Conservation (phyloP, 2,888 invertebrate species). For the Meandrusa payeni region DNA sequence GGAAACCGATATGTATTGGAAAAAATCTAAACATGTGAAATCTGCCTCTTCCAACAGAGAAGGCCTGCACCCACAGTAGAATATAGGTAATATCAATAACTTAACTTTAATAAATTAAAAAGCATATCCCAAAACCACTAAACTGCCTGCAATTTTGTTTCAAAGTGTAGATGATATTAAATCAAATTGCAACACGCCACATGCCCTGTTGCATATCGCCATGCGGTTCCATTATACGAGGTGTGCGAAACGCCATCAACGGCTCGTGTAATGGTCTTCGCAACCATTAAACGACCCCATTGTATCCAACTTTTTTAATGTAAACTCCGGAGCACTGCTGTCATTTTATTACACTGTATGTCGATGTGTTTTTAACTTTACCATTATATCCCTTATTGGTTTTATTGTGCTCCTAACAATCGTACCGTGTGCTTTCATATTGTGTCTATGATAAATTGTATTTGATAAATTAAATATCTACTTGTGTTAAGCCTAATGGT, state of each 20-base stretch:
- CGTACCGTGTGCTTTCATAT: conserved; percentile 18
- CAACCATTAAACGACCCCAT: conserved; percentile 65
- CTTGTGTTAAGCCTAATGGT: conserved; percentile 3
- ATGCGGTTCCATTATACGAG: conserved; percentile 67
- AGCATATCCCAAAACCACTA: too few species aligned
- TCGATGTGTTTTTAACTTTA: conserved; percentile 50
- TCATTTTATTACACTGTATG: conserved; percentile 59
- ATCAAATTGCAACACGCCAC: conserved; percentile 5
- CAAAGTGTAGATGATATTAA: conserved; percentile 7
- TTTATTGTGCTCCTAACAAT: conserved; percentile 53
- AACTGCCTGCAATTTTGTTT: too few species aligned
- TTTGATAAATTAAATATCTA: conserved; percentile 9
- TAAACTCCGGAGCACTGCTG: conserved; percentile 58
- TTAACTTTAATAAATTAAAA: too few species aligned
- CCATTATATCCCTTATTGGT: conserved; percentile 61
- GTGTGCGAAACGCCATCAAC: conserved; percentile 60
- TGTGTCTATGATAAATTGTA: conserved; percentile 22
- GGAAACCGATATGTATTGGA: too few species aligned
- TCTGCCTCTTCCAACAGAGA: too few species aligned
- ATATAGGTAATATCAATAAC: too few species aligned
- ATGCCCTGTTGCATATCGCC: conserved; percentile 55
- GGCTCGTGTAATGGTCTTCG: conserved; percentile 61
- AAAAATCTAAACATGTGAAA: too few species aligned
- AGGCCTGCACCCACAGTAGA: too few species aligned
- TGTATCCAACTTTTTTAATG: conserved; percentile 60